Percentiles rank a stretch among this genome's conserved stretches.
These are phyloP conservation scores for Rhincodon typus DNA, from an alignment of 2,797 vertebrate genomes.

Conservation along the genomic window DNA sequence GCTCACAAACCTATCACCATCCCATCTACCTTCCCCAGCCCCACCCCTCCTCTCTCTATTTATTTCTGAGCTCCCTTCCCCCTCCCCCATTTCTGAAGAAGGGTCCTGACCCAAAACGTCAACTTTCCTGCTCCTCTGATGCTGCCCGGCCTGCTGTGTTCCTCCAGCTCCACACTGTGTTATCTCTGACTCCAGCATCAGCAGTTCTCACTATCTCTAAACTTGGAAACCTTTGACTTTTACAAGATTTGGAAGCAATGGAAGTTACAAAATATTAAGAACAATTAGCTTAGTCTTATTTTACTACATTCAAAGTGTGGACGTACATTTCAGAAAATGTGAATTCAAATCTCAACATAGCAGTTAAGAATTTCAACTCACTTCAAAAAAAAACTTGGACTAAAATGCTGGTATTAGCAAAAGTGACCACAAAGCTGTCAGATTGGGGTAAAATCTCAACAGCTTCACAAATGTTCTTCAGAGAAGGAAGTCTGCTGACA, in stretches of 20 bases:
- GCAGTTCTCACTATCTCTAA: too few relatives aligned
- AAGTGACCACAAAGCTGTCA: not conserved
- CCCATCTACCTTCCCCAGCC: too few relatives aligned
- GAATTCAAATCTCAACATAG: not conserved
- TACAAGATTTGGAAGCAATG: not conserved
- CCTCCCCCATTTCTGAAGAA: too few relatives aligned
- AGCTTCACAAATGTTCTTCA: not conserved
- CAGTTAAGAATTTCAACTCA: not conserved
- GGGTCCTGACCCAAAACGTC: too few relatives aligned
- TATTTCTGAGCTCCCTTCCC: too few relatives aligned
- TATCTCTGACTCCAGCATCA: too few relatives aligned
- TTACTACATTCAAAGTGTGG: not conserved
- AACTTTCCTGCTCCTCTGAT: too few relatives aligned
- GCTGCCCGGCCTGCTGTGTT: too few relatives aligned
- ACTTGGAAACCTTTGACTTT: not conserved
- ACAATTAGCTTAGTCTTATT: not conserved
- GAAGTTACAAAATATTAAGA: not conserved
- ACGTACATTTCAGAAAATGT: not conserved
- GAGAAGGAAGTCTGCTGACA: too few relatives aligned
- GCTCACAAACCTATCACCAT: too few relatives aligned
- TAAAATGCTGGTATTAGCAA: not conserved
- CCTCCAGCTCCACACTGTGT: too few relatives aligned
- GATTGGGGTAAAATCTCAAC: not conserved
- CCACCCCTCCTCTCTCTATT: too few relatives aligned
- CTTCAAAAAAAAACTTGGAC: not conserved